Evolutionary conservation across 2,113 vertebrate species (phyloP).

Genomic region (Heptranchias perlo): DNA sequence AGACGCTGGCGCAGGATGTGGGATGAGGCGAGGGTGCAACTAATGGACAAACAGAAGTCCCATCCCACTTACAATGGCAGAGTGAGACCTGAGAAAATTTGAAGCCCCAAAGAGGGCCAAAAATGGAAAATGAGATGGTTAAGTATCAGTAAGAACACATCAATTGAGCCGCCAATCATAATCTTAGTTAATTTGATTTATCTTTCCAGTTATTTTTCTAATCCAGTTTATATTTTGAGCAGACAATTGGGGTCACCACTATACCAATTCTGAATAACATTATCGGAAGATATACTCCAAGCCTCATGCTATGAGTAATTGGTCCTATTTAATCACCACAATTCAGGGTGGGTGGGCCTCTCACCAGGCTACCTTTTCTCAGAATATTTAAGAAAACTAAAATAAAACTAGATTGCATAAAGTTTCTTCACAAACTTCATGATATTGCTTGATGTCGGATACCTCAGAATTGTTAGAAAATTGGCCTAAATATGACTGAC

Average conservation of each 20-base stretch:
- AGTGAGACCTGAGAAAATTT: neutral
- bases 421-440: neutral
- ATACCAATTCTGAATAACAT: too few relatives aligned
- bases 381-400: neutral
- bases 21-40: neutral
- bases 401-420: neutral
- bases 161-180: too few relatives aligned
- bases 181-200: neutral
- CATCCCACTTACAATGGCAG: neutral
- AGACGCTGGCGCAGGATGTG: neutral
- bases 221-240: neutral
- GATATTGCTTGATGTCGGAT: neutral
- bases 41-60: neutral
- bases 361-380: too few relatives aligned
- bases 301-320: neutral
- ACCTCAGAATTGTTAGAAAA: too few relatives aligned
- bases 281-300: neutral
- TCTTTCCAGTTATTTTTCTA: neutral
- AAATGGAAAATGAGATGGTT: neutral
- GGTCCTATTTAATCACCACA: neutral
- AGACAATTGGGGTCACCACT: too few relatives aligned
- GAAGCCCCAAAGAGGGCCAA: neutral
- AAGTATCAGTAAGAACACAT: neutral
- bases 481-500: neutral
- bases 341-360: neutral